Conservation (phyloP, 2,113 vertebrate species). For the Thunnus thynnus region DNA sequence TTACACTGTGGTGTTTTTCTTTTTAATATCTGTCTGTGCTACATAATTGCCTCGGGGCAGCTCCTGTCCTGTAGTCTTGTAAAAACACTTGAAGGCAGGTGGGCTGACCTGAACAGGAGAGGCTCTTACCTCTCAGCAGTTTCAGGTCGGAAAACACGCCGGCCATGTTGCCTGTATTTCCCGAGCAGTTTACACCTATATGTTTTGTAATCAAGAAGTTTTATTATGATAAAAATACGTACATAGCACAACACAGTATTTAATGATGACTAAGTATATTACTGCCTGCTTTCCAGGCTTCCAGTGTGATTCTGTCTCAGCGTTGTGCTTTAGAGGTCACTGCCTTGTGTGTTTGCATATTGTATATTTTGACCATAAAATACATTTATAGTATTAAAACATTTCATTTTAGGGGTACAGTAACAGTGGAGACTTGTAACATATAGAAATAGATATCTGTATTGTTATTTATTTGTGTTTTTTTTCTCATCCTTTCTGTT, state of each 20-base stretch:
- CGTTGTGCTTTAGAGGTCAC: conserved; percentile 35
- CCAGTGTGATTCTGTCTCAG: conserved; percentile 3
- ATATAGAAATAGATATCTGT: neutral
- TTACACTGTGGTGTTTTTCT: neutral
- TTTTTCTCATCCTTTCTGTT: neutral
- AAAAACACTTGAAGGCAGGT: conserved; percentile 54
- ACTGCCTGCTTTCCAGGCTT: neutral
- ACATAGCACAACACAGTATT: neutral
- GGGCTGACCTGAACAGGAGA: conserved; percentile 41
- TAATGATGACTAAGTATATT: neutral
- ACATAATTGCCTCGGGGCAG: conserved; percentile 47
- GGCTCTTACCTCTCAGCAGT: conserved; percentile 29
- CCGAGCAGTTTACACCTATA: too few relatives aligned
- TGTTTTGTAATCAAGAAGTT: neutral
- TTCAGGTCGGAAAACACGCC: conserved; percentile 11
- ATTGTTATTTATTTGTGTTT: conserved; percentile 6
- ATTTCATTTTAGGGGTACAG: too few relatives aligned
- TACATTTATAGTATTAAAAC: neutral
- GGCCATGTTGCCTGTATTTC: neutral
- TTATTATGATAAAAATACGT: neutral
- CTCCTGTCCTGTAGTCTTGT: conserved; percentile 50
- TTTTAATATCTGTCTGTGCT: conserved; percentile 23
- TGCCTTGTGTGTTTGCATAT: conserved; percentile 2
- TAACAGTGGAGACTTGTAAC: neutral
- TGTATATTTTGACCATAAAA: neutral